Base-by-base conservation (phyloP, 1,140 invertebrate genomes). In the Vollenhovia emeryi region DNA sequence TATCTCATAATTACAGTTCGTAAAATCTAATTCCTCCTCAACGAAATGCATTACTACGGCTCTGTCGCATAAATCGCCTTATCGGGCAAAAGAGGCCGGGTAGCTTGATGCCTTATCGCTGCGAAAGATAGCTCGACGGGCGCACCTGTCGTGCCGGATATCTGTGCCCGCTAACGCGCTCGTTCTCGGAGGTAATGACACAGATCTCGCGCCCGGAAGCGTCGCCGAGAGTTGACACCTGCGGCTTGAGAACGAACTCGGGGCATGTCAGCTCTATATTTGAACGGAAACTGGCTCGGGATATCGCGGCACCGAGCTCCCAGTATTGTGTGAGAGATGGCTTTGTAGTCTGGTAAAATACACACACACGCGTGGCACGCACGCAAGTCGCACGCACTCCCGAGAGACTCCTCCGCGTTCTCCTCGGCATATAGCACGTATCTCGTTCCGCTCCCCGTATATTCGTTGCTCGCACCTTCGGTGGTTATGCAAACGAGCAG, bases 191-290 rank as follows among this genome's bases (percentile, higher is more conserved):
- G 66, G 76, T 82, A 64, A 84, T 62, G 85, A 57, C 76, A 92
- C 80, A 90, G 91, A 92, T 92, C 87, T 90, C 85, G 43, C 75
- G 78, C 87, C 91, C 91, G 92, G 91, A 92, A 92, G 86, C 89
- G 88, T 24, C 50, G 75, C 88, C 66, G 86, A 87, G 89, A 90
- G 92, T 92, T 92, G 92, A 92, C 92, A 92, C 91, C 91, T 92
- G 89, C 85, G 52, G 86, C 91, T 91, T 90, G 91, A 91, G 90
- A 91, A 91, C 90, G 71, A 73, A 62, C 75, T 57, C 69, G 84
- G 50, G 27, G 74, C 57, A 64, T 62, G 79, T 64, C 48, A 52
- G 89, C 79, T 90, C 66, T 93, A 90, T 93, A 89, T 93, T 92
- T 91, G 86, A 91, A 93, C 92, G 91, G 92, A 92, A 93, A 92